Evolutionary conservation across 2,113 vertebrate species (phyloP), one percentile per base, ranked within the genome.

Genomic region (Gymnocephalus cernua): DNA sequence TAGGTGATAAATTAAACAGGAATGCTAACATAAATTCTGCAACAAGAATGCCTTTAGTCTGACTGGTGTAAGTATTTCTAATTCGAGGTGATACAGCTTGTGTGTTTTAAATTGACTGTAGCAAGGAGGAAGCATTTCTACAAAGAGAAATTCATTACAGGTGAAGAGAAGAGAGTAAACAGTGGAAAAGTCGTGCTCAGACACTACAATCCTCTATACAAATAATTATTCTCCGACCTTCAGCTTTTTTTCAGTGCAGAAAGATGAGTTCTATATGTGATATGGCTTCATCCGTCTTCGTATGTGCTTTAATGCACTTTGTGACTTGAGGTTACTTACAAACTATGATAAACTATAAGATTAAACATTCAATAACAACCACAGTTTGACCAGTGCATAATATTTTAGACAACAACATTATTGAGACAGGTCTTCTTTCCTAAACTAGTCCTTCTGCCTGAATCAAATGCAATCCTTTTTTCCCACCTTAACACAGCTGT

Each of bases 61-160:
- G 14, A 35, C 35, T 6, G 9, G 4, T 25, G 6, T 7, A 14
- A 38, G 64, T 48, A 44, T 77, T 72, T 47, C 56, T 48, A 44
- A 75, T 72, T 47, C 56, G 6, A 63, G n/a, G 44, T 10, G 15
- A 66, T 44, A 32, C 58, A 65, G 57, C 56, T 71, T 3, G 51
- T 48, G 4, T 61, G n/a, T 58, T 64, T 58, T 38, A 61, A 54
- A 79, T 19, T 58, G 6, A 79, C n/a, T 58, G 15, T 9, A 18
- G 25, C 18, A n/a, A 29, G 73, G 53, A 54, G 25, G 23, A 51
- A 4, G 12, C 13, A 48, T 63, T 79, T 79, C 66, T 63, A n/a
- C 48, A 58, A 32, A 85, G 54, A 75, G 64, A 32, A 79, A 53
- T 44, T 84, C 19, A 71, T 48, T 72, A 27, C 41, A 57, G 32